Conservation (phyloP, 2,888 invertebrate species). For the Andricus quercusramuli region DNA sequence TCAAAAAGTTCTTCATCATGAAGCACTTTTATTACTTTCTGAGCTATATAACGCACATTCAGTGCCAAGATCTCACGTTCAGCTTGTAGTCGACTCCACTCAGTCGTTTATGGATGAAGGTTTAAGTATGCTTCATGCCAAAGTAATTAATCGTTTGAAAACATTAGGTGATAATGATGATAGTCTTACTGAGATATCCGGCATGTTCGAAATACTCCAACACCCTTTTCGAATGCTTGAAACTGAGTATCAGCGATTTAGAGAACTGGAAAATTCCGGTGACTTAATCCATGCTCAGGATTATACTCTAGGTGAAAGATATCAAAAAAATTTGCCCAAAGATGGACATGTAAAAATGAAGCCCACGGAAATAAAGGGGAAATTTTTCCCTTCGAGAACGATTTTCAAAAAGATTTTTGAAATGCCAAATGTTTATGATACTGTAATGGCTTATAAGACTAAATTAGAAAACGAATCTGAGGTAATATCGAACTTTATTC, state of each 20-base stretch:
- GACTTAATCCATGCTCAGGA: slow-evolving; percentile 32
- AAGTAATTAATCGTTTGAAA: slow-evolving; percentile 1
- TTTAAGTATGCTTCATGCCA: neutral
- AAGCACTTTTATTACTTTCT: neutral
- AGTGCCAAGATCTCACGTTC: slow-evolving; percentile 8
- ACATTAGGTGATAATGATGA: neutral
- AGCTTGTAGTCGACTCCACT: neutral
- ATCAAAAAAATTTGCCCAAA: slow-evolving; percentile 3
- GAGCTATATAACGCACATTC: neutral
- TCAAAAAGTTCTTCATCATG: neutral
- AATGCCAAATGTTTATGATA: slow-evolving; percentile 21
- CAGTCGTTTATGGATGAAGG: neutral
- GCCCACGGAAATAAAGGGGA: slow-evolving; percentile 10
- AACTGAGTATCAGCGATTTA: slow-evolving; percentile 15
- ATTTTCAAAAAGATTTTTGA: slow-evolving; percentile 41
- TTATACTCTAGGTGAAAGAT: slow-evolving; percentile 29
- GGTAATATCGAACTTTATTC: slow-evolving; percentile 41
- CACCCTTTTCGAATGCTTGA: slow-evolving; percentile 1
- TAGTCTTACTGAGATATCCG: neutral
- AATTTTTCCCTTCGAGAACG: slow-evolving; percentile 30
- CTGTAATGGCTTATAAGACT: slow-evolving; percentile 14
- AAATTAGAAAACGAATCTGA: slow-evolving; percentile 38
- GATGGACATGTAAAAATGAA: slow-evolving; percentile 24
- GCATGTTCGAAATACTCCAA: neutral
- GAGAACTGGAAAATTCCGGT: neutral